phyloP scores from a whole-genome alignment of 2,888 invertebrate genomes.

The Caenorhabditis becei region DNA sequence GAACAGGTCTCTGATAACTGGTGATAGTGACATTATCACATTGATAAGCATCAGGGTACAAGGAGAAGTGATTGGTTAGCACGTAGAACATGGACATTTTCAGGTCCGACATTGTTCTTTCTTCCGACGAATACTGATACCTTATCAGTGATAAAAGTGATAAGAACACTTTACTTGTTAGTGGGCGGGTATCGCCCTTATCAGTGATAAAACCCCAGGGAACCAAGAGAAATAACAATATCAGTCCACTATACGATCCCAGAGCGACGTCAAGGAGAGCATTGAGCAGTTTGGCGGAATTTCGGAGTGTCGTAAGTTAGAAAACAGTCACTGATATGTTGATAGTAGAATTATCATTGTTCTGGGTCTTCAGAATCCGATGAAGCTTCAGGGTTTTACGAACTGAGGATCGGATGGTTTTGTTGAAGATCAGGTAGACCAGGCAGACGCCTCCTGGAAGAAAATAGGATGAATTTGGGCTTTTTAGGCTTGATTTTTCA shows the following conservation, averaged over 20 bases:
- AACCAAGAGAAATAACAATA: neutral
- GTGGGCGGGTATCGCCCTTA: no score
- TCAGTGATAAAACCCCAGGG: no score
- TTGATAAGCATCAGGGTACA: neutral
- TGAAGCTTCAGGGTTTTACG: neutral
- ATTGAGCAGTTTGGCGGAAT: neutral
- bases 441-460: slow-evolving; percentile 18
- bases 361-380: neutral
- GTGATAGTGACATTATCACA: neutral
- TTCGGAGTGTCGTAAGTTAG: neutral
- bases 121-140: no score
- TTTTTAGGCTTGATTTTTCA: no score
- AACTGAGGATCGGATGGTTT: slow-evolving; percentile 6
- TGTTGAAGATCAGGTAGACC: slow-evolving; percentile 15
- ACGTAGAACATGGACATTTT: slow-evolving; percentile 18
- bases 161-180: no score
- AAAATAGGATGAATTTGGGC: no score
- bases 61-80: neutral
- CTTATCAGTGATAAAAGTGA: no score
- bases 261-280: neutral
- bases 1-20: neutral
- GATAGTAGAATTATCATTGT: no score
- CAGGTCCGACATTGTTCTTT: neutral
- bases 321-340: neutral
- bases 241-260: slow-evolving; percentile 1